Base-by-base conservation (phyloP, 2,888 invertebrate species). In the Andricus quercusramuli region DNA sequence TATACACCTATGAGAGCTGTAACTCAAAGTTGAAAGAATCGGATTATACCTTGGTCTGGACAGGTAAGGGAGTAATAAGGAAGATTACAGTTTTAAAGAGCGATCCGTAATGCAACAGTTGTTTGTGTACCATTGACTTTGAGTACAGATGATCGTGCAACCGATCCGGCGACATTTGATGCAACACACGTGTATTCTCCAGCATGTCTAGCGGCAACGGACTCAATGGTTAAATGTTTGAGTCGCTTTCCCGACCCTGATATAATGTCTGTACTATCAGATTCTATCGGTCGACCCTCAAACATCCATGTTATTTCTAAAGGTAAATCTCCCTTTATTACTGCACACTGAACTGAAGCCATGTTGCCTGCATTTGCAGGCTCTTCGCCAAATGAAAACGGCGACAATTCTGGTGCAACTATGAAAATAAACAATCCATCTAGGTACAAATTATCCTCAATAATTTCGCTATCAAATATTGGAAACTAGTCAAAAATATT, bases 271-370 rank as follows among this genome's bases (percentile, higher is more conserved):
- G 79, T 47, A 17, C 79, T 41, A 3, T 83, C 86, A 81, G 81
- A 84, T 25, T 67, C 81, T 90, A 96, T 94, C 81, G 94, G 94
- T 83, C 94, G 93, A 89, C 95, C 95, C 90, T 96, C 95, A 90
- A 96, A 94, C 85, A 94, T 94, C 97, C 97, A 98, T 77, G 94
- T 94, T 83, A 97, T 95, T 83, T 94, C 95, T 83, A 97, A 94
- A 20, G 97, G 97, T 85, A 95, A 94, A 92, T 98, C 97, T 79
- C 97, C 97, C 91, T 96, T 96, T 88, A 95, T 95, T 78, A 96
- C 94, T 79, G 96, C 95, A 93, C 97, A 97, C 81, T 95, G 94
- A 80, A 96, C 94, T 20, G 96, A 95, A 29, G 96, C 95, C 93
- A 95, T 95, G 88, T 97, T 96, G 79, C 96, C 96, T 90, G 96